phyloP scores from a whole-genome alignment of 2,797 vertebrate species.

The Melanotaenia trifasciata region DNA sequence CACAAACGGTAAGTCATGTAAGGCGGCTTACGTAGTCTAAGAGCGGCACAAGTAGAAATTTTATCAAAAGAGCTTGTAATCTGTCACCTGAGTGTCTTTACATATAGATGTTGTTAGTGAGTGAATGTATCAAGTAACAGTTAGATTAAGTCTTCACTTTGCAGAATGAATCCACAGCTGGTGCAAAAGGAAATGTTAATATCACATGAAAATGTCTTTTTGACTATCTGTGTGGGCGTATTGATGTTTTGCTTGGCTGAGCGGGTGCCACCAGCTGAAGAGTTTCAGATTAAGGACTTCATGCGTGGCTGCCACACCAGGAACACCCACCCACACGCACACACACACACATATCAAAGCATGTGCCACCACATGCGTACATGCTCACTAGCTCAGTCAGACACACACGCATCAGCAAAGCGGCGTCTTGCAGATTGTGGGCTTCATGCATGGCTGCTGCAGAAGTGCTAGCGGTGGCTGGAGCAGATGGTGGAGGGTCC shows the following conservation, averaged over 20 bases:
- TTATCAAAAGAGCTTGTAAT: slow-evolving; percentile 12
- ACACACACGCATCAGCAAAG: slow-evolving; percentile 54
- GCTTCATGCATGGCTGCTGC: slow-evolving; percentile 78
- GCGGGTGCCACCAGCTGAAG: slow-evolving; percentile 61
- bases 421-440: slow-evolving; percentile 75
- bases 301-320: slow-evolving; percentile 65
- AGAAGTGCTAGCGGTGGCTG: slow-evolving; percentile 67
- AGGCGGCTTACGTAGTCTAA: slow-evolving; percentile 28
- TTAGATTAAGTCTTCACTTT: slow-evolving; percentile 9
- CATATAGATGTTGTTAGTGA: slow-evolving; percentile 15
- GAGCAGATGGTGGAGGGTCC: slow-evolving; percentile 78
- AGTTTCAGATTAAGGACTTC: slow-evolving; percentile 62
- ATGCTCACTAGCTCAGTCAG: slow-evolving; percentile 13
- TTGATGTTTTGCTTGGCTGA: slow-evolving; percentile 51
- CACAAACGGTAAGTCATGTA: slow-evolving; percentile 90
- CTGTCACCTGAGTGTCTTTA: slow-evolving; percentile 11
- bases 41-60: background rate
- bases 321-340: slow-evolving; percentile 2
- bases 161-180: slow-evolving; percentile 17
- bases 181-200: slow-evolving; percentile 34
- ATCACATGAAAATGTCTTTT: slow-evolving; percentile 37
- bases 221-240: slow-evolving; percentile 21
- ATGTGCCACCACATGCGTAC: slow-evolving; percentile 16
- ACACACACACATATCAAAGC: slow-evolving; percentile 29
- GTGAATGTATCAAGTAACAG: slow-evolving; percentile 1